Percentiles rank a stretch among this genome's conserved stretches.
Conservation (phyloP, 2,888 invertebrate species). For the Dasypogon diadema region DNA sequence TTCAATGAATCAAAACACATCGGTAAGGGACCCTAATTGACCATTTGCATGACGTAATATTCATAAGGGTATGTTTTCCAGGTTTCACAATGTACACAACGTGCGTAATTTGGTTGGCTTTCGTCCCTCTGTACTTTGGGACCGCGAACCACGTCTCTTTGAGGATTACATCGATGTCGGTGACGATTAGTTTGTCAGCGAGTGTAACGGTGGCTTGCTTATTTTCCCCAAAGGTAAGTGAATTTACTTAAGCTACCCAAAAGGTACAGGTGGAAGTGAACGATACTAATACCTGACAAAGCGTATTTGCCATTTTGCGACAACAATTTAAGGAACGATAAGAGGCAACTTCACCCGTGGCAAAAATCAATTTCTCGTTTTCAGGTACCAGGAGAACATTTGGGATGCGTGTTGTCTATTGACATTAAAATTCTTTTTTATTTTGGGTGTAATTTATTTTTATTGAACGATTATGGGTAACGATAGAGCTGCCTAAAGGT, state of each 20-base stretch:
- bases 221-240: conserved; percentile 90
- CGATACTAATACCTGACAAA: too few relatives aligned
- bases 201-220: conserved; percentile 94
- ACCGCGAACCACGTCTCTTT: conserved; percentile 93
- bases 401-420: not conserved
- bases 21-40: conserved; percentile 72
- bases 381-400: not conserved
- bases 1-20: conserved; percentile 99
- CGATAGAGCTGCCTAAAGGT: not conserved
- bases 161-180: conserved; percentile 94
- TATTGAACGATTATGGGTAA: not conserved
- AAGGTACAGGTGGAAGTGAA: not conserved
- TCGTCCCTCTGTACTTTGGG: conserved; percentile 96
- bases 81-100: conserved; percentile 99
- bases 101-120: conserved; percentile 97
- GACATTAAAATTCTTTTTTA: not conserved
- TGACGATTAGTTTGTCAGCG: conserved; percentile 93
- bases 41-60: not conserved
- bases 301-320: not conserved
- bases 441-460: not conserved
- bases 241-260: not conserved
- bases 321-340: not conserved
- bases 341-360: not conserved
- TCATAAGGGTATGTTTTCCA: conserved; percentile 62
- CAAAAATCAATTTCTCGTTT: not conserved